phyloP scores from a whole-genome alignment of 2,888 invertebrate genomes.

The Agrilus biguttatus region DNA sequence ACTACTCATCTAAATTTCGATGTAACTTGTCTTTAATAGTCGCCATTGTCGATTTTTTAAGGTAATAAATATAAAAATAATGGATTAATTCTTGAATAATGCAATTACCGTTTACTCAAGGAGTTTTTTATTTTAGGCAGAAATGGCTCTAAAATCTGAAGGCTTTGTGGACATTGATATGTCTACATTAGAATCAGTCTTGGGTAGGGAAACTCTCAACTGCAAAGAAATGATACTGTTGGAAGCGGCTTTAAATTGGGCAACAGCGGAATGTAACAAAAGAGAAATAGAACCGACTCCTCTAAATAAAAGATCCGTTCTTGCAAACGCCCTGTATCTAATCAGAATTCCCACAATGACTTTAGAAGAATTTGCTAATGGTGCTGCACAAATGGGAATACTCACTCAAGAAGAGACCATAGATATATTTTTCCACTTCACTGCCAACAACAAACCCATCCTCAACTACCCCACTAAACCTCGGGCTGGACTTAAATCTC shows the following conservation, averaged over 20 bases:
- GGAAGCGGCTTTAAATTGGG: slow-evolving; percentile 88
- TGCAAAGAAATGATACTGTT: slow-evolving; percentile 85
- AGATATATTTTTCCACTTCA: slow-evolving; percentile 89
- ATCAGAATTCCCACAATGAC: slow-evolving; percentile 91
- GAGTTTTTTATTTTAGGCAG: slow-evolving; percentile 50
- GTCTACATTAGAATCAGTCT: slow-evolving; percentile 80
- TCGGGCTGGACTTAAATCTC: slow-evolving; percentile 77
- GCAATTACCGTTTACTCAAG: too few relatives aligned
- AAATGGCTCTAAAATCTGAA: slow-evolving; percentile 89
- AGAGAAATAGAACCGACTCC: slow-evolving; percentile 70
- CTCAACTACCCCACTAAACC: slow-evolving; percentile 71
- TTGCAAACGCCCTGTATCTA: slow-evolving; percentile 68
- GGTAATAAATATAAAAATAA: too few relatives aligned
- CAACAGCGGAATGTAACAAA: slow-evolving; percentile 75
- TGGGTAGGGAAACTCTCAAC: slow-evolving; percentile 86
- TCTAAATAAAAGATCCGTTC: slow-evolving; percentile 60
- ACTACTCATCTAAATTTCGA: too few relatives aligned
- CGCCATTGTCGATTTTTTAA: too few relatives aligned
- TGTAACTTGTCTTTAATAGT: too few relatives aligned
- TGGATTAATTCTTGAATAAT: too few relatives aligned
- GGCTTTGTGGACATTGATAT: slow-evolving; percentile 94
- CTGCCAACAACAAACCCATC: slow-evolving; percentile 73
- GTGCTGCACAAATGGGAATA: slow-evolving; percentile 85
- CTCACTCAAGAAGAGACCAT: slow-evolving; percentile 86
- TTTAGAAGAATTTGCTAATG: slow-evolving; percentile 87